Base-by-base conservation (phyloP, 2,888 invertebrate genomes). In the Caenorhabditis japonica region DNA sequence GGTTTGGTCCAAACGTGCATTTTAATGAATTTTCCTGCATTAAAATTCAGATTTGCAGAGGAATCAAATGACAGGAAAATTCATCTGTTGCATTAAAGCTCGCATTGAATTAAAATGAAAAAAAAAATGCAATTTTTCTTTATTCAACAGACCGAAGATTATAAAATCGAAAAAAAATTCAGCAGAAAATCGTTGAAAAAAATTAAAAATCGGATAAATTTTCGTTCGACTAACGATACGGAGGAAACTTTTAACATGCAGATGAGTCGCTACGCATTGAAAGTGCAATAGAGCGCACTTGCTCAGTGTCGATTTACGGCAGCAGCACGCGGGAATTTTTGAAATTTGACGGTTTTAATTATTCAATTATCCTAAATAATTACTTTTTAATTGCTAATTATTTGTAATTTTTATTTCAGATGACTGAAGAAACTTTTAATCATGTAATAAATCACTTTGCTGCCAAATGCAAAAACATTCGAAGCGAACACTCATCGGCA, bases 281-380 rank as follows among this genome's bases (percentile, higher is more conserved):
- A 60, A 47, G 12, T 19, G 0, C 49, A n/a, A n/a, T 47, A 34
- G 60, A 61, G 70, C 70, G 49, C 61, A 15, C 15, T 49, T 55
- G 47, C 36, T 23, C 4, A n/a, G 34, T 64, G 56, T 64, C 30
- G 64, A 64, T 64, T 64, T 64, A 64, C 64, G 64, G 19, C n/a
- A n/a, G 13, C 19, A 5, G 41, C 30, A 56, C 39, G 64, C 64
- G 64, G 33, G 64, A 64, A 64, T 15, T 47, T 55, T 56, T 55
- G 46, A 30, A 30, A 30, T 30, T n/a, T 30, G 30, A 30, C 30
- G 10, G 5, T 10, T 30, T 30, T 30, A 7, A 5, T 30, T 30
- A 7, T 30, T 30, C 7, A 30, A 5, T 10, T 10, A 55, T 47
- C 47, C 55, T 53, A 15, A 55, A 25, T 33, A 21, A 25, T 43